phyloP scores from a whole-genome alignment of 1,140 invertebrate species.

The Drosophila sechellia region DNA sequence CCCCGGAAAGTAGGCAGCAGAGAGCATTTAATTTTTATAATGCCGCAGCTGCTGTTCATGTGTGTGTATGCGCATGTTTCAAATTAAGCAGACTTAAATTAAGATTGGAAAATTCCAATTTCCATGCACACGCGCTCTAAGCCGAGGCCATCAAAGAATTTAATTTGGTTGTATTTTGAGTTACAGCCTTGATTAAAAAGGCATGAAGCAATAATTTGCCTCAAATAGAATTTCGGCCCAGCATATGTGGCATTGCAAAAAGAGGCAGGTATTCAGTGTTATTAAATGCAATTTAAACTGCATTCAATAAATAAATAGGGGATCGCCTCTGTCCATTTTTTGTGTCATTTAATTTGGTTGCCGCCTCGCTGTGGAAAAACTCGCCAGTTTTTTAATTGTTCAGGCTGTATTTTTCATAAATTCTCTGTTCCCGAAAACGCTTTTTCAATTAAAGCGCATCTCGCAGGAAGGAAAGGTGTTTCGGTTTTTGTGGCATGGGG shows the following conservation, averaged over 20 bases:
- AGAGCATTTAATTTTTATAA: slow-evolving; percentile 59
- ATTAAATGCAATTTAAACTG: slow-evolving; percentile 79
- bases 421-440: slow-evolving; percentile 50
- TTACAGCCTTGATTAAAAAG: slow-evolving; percentile 36
- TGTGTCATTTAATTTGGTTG: slow-evolving; percentile 45
- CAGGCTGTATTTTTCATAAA: slow-evolving; percentile 42
- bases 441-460: slow-evolving; percentile 68
- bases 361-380: slow-evolving; percentile 17
- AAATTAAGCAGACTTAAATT: slow-evolving; percentile 54
- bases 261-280: slow-evolving; percentile 30
- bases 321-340: slow-evolving; percentile 31
- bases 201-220: slow-evolving; percentile 29
- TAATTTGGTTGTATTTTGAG: slow-evolving; percentile 39
- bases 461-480: slow-evolving; percentile 7
- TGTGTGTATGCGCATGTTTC: slow-evolving; percentile 12
- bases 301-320: slow-evolving; percentile 68
- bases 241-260: not conserved
- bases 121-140: slow-evolving; percentile 11
- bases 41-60: slow-evolving; percentile 22
- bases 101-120: slow-evolving; percentile 40
- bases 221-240: slow-evolving; percentile 18
- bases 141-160: slow-evolving; percentile 22
- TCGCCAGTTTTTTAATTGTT: slow-evolving; percentile 65
- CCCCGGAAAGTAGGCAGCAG: slow-evolving; percentile 65
- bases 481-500: not conserved